phyloP scores from a whole-genome alignment of 2,797 vertebrate species.

The Melanogrammus aeglefinus region DNA sequence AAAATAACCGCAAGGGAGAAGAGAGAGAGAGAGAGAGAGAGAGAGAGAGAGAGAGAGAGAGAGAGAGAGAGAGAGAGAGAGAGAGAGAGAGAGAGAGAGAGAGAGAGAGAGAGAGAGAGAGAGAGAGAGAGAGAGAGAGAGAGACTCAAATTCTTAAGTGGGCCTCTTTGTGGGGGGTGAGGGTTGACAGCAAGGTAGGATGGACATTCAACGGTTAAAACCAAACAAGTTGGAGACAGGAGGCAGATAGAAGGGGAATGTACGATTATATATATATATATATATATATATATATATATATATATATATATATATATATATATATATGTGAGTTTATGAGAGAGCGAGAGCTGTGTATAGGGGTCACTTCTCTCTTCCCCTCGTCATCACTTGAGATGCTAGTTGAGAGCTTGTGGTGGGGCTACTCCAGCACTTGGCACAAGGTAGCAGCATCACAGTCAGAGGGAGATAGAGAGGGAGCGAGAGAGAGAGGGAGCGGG shows the following conservation, averaged over 20 bases:
- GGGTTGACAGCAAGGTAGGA: background rate
- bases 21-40: no score
- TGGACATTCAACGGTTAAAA: background rate
- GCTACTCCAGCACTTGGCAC: constrained; percentile 40
- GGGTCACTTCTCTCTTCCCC: constrained; percentile 32
- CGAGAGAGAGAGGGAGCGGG: constrained; percentile 2
- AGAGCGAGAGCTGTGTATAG: no score
- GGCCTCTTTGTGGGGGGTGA: background rate
- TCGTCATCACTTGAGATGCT: constrained; percentile 44
- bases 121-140: no score
- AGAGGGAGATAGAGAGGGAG: background rate
- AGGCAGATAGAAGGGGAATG: constrained; percentile 27
- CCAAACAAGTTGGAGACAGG: background rate
- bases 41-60: background rate
- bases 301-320: background rate
- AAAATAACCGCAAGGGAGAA: background rate
- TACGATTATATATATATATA: background rate
- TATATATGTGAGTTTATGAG: no score
- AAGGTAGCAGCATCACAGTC: background rate
- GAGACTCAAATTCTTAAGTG: background rate
- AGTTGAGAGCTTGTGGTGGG: constrained; percentile 43
- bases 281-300: constrained; percentile 18
- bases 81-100: no score
- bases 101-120: no score
- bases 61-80: no score